Percentiles rank a stretch among this genome's conserved stretches.
Evolutionary conservation across 2,113 vertebrate species (phyloP).

Genomic region (Protomyctophum bolini): DNA sequence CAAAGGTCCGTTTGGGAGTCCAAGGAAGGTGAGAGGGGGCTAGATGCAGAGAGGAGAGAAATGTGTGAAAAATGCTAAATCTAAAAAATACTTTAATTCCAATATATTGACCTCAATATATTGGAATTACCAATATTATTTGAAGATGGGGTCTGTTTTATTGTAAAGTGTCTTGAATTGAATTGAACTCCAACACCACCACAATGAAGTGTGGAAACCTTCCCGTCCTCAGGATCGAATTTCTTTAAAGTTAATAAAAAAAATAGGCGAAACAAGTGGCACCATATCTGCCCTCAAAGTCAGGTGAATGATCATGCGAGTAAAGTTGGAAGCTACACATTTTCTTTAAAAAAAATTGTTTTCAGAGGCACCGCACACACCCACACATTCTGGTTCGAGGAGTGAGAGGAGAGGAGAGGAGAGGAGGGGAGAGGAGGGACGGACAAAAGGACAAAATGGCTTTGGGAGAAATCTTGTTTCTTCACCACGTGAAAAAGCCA

Average conservation of each 20-base stretch:
- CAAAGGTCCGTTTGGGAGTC: no score
- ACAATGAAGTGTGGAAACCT: no score
- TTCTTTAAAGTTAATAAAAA: no score
- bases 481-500: constrained; percentile 23
- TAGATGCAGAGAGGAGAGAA: background rate
- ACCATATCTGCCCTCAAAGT: background rate
- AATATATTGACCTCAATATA: no score
- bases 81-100: no score
- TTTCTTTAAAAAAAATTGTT: constrained; percentile 7
- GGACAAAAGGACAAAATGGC: constrained; percentile 12
- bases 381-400: constrained; percentile 2
- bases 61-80: background rate
- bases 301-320: constrained; percentile 7
- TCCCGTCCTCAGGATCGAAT: no score
- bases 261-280: background rate
- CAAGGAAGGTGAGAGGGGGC: background rate
- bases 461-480: constrained; percentile 29
- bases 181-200: no score
- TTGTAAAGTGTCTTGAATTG: no score
- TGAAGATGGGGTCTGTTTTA: no score
- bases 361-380: constrained; percentile 9
- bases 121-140: no score
- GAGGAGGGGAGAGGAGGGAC: background rate
- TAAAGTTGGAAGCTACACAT: background rate
- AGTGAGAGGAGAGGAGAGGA: background rate